Percentiles rank a stretch among this genome's conserved stretches.
phyloP scores from a whole-genome alignment of 92 coral and sea anemone species.

The Galaxea fascicularis region DNA sequence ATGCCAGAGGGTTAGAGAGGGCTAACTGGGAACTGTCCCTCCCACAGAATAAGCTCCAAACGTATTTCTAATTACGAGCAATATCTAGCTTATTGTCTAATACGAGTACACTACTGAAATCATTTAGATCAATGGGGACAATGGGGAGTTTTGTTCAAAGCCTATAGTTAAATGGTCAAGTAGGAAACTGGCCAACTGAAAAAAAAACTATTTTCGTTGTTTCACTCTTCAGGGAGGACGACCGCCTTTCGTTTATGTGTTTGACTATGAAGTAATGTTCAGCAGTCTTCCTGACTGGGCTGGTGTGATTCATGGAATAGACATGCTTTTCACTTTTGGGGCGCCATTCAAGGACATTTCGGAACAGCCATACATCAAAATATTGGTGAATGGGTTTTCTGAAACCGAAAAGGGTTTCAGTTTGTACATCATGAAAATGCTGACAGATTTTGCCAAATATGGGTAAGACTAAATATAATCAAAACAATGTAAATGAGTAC shows the following conservation, averaged over 20 bases:
- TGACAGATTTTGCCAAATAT: slow-evolving; percentile 85
- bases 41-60: no score
- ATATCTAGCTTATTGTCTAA: no score
- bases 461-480: slow-evolving; percentile 82
- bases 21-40: no score
- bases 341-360: neutral
- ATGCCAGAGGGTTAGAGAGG: no score
- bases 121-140: no score
- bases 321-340: slow-evolving; percentile 18
- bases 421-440: slow-evolving; percentile 62
- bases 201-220: neutral
- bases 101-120: no score
- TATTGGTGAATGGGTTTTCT: neutral
- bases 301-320: slow-evolving; percentile 1
- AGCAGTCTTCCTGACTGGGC: slow-evolving; percentile 22
- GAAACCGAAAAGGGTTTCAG: slow-evolving; percentile 10
- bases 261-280: slow-evolving; percentile 20
- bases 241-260: slow-evolving; percentile 48
- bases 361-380: neutral
- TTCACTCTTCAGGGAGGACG: neutral
- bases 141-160: no score
- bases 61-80: no score
- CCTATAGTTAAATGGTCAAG: no score
- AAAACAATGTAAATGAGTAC: no score
- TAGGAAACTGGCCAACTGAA: neutral